phyloP scores from a whole-genome alignment of 2,888 invertebrate species.

The Aquatica leii region DNA sequence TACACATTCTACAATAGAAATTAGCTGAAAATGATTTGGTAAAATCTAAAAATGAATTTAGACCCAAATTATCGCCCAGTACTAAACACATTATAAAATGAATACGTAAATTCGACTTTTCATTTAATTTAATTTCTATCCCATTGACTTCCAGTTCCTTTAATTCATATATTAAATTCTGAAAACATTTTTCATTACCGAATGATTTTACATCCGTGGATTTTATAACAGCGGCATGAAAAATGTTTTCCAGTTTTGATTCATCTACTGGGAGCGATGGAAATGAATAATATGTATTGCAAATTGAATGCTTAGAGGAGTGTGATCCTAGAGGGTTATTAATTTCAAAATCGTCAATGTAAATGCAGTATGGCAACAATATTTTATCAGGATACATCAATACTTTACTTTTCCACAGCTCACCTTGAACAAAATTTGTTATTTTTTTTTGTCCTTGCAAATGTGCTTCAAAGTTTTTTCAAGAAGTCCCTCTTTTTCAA shows the following conservation, averaged over 20 bases:
- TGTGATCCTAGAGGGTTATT: conserved; percentile 44
- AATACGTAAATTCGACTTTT: conserved; percentile 9
- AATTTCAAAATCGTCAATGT: conserved; percentile 46
- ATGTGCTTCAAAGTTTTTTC: conserved; percentile 17
- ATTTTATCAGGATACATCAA: conserved; percentile 38
- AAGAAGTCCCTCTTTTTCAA: conserved; percentile 27
- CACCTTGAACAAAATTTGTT: conserved; percentile 42
- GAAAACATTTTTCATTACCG: conserved; percentile 32
- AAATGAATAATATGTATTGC: conserved; percentile 44
- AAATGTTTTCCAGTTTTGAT: conserved; percentile 29
- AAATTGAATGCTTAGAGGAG: conserved; percentile 37
- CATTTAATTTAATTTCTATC: conserved; percentile 14
- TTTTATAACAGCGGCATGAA: not conserved
- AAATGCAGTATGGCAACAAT: conserved; percentile 41
- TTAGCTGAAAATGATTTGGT: conserved; percentile 12
- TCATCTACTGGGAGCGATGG: conserved; percentile 38
- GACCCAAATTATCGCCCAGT: conserved; percentile 5
- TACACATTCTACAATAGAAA: conserved; percentile 25
- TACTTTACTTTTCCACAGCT: conserved; percentile 43
- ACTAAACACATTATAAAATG: conserved; percentile 27
- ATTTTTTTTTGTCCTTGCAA: conserved; percentile 17
- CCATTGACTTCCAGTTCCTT: conserved; percentile 30
- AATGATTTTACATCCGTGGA: conserved; percentile 1
- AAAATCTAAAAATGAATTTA: conserved; percentile 22
- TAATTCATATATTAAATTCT: conserved; percentile 27